Evolutionary conservation across 2,113 vertebrate genomes (phyloP), one percentile per base, ranked within the genome.

Genomic region (Mugil cephalus): DNA sequence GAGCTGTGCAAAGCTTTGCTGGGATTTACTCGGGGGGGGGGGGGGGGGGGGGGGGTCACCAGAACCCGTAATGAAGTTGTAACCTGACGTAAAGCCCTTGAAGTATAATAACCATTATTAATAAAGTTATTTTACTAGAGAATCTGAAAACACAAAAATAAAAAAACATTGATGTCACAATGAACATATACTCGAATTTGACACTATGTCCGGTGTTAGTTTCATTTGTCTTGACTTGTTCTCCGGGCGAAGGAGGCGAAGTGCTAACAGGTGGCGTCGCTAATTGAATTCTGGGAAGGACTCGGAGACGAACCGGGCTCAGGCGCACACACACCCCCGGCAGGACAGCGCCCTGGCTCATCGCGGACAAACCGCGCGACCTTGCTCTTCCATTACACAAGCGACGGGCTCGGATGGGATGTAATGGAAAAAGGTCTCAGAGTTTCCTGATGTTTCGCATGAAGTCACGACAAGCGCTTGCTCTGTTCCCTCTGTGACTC

Each of bases 371-470:
- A 67, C 64, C 58, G 43, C 53, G 13, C 7, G 53, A 87, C 87
- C 80, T 85, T 87, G 83, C 61, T 76, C 70, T 69, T 48, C 39
- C 39, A 52, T 88, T 86, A 84, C 34, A 74, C 80, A 85, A 82
- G 55, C 72, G 58, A 56, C 15, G 42, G 59, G 67, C 62, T 64
- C 60, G 54, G 62, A 52, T 30, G 24, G 52, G 61, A 47, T 69
- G 85, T 77, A 10, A 86, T 86, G 88, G 85, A 89, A 89, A n/a
- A 89, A 48, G 69, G 61, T 82, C 62, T 75, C 34, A 42, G 48
- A 8, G 8, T 81, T 87, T 79, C 55, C 70, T 61, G 60, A 54
- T 30, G 43, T 81, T 82, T 47, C 68, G 83, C 45, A 42, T 36
- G 60, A 50, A 67, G 56, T 30, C 66, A 43, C 3, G 38, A 59